Evolutionary conservation across 2,888 invertebrate genomes (phyloP), one percentile per base, ranked within the genome.

Genomic region (Onthophagus sagittarius): DNA sequence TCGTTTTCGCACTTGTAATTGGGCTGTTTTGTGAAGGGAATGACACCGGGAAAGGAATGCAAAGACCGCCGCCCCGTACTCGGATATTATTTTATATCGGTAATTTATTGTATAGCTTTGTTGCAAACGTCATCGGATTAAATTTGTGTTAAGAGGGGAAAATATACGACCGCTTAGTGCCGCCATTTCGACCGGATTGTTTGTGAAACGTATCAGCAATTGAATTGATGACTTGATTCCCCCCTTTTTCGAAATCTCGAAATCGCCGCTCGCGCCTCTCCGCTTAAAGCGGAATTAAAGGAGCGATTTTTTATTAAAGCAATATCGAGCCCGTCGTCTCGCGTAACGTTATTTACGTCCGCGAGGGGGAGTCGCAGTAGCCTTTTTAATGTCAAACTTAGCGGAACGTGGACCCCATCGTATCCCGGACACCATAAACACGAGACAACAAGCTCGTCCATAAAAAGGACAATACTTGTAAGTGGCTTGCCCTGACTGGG

Each of bases 71-170:
- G 13, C 23, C 64, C 15, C 83, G 81, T 81, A 83, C 83, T 83
- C 83, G 83, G 83, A 83, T 84, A 84, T 84, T 84, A 84, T 84
- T 84, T 84, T 84, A 84, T 84, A 84, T 84, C 82, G 82, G 82
- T 84, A 84, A 84, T 84, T 84, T 84, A 84, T 84, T 82, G 84
- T 84, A 84, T 83, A 81, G 83, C 84, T 83, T 84, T 84, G 84
- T 84, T 83, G 80, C 79, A 82, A 82, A 82, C 81, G 82, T 82
- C 83, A 81, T 78, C 80, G 82, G 81, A 84, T 84, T 84, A 83
- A 84, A 84, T 83, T 81, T 79, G 77, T 76, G 76, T 77, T 78
- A 77, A 79, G 80, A 80, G 80, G 81, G 79, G 75, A 31, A 31
- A 15, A n/a, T 67, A n/a, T 31, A 23, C 67, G 31, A 15, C 67